Evolutionary conservation across 2,888 invertebrate species (phyloP), one percentile per base, ranked within the genome.

Genomic region (Brenthis hecate): DNA sequence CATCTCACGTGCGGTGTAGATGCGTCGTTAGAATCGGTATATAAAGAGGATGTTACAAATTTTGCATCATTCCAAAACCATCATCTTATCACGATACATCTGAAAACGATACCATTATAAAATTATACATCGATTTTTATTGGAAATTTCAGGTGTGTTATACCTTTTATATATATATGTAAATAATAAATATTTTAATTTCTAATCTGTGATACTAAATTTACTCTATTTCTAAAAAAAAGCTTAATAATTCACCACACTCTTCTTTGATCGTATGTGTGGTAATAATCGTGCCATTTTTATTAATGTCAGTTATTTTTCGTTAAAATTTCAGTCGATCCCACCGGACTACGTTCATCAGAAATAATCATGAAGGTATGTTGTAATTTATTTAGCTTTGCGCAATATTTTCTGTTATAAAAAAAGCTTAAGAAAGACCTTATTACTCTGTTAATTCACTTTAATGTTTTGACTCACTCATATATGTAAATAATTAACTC

Each of bases 31-130:
- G 36, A 47, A 60, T 14, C 16, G 36, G 68, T 68, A 68, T 68
- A 68, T 68, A 65, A 65, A 47, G 57, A 13, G 65, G 50, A 47
- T 36, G 57, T 28, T 58, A 65, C 55, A 54, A 14, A 64, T 48
- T 19, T 28, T 36, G 57, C 28, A 68, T 68, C 68, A 68, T 58
- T 68, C 57, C 50, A 55, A 64, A 57, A 36, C 48, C 32, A 51
- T 64, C 63, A 51, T 16, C 57, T 64, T 68, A 68, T 66, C 66
- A 55, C 16, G 47, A 55, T 48, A 60, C 55, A 60, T 60, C 55
- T 53, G 14, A 55, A 8, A 43, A 2, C 11, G 36, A 43, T 43
- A 43, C 36, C 11, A 0, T 11, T 8, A 43, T 43, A 11, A 43
- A 43, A 11, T 11, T 43, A 4, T 5, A 43, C 11, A 43, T 43